Evolutionary conservation across 2,113 vertebrate genomes (phyloP).

Genomic region (Tragelaphus imberbis): DNA sequence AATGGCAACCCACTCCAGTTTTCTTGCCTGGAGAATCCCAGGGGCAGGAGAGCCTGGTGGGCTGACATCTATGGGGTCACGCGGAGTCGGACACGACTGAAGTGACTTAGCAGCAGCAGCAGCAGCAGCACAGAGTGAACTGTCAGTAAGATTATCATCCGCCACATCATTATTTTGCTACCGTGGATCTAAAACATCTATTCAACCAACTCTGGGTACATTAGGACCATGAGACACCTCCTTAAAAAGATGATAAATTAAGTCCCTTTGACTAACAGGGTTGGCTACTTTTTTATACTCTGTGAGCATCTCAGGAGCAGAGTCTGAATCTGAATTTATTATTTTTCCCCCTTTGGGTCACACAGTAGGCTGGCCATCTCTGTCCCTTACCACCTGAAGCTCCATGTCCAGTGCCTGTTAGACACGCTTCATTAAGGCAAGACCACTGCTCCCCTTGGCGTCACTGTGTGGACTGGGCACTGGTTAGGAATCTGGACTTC

Average conservation of each 20-base stretch:
- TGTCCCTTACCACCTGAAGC: neutral
- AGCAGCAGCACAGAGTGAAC: neutral
- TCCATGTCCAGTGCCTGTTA: neutral
- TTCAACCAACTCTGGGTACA: neutral
- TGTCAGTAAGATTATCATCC: too few relatives aligned
- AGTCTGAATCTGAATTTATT: neutral
- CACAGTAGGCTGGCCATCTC: too few relatives aligned
- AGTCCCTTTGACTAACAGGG: neutral
- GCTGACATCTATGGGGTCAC: too few relatives aligned
- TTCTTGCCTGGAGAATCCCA: too few relatives aligned
- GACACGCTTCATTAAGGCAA: neutral
- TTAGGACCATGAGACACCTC: neutral
- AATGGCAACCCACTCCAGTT: too few relatives aligned
- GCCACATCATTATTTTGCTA: neutral
- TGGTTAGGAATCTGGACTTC: neutral
- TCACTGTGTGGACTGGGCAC: accelerated
- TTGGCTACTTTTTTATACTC: neutral
- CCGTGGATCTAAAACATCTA: neutral
- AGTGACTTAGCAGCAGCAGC: too few relatives aligned
- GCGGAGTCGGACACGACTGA: too few relatives aligned
- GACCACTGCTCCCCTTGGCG: neutral
- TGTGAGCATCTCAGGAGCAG: neutral
- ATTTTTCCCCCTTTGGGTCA: neutral
- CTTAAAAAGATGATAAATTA: neutral
- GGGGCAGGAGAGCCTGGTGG: too few relatives aligned